Evolutionary conservation across 2,113 vertebrate species (phyloP).

Genomic region (Nothocercus julius): DNA sequence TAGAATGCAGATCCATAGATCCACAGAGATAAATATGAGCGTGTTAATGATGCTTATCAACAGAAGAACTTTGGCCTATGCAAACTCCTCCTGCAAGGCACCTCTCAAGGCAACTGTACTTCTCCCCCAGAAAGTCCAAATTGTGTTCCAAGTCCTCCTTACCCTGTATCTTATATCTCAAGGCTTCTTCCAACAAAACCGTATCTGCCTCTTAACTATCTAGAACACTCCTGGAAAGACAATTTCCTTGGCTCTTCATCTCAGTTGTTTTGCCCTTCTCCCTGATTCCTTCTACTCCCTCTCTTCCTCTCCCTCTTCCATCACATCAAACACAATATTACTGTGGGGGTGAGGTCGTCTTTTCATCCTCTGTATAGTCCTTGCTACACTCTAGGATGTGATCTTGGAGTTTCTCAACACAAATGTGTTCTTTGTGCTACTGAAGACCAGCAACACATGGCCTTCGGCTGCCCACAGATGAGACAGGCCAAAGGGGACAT

Average conservation of each 20-base stretch:
- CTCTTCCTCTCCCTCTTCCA: neutral
- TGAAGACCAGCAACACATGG: neutral
- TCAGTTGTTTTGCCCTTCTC: accelerated
- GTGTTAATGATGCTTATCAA: neutral
- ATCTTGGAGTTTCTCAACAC: neutral
- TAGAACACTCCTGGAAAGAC: neutral
- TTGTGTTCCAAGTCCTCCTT: neutral
- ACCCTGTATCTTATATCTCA: neutral
- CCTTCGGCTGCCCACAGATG: neutral
- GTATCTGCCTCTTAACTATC: neutral
- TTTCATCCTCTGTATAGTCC: neutral
- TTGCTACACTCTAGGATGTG: neutral
- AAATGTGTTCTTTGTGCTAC: neutral
- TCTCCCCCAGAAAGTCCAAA: neutral
- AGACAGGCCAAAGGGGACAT: neutral
- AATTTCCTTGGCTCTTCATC: neutral
- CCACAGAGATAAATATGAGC: neutral
- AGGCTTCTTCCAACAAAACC: neutral
- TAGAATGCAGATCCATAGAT: neutral
- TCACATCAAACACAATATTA: neutral
- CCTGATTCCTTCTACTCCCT: neutral
- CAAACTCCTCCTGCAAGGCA: neutral
- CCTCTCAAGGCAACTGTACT: neutral
- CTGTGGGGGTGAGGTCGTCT: neutral
- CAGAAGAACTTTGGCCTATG: neutral